phyloP scores from a whole-genome alignment of 2,797 vertebrate species.

The Rhinogobio ventralis region DNA sequence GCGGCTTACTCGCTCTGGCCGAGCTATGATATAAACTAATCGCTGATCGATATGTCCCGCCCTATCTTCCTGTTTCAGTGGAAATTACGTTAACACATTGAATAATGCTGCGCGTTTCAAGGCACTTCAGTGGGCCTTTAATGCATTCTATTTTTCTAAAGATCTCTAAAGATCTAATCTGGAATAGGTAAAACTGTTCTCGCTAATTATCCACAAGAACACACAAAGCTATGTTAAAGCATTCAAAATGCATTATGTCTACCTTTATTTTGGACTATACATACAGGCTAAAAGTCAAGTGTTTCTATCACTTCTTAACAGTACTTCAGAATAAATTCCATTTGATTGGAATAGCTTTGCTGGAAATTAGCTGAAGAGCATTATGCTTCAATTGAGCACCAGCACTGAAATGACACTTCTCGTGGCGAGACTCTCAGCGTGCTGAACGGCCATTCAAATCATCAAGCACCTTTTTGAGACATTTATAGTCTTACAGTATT shows the following conservation, averaged over 20 bases:
- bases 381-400: neutral
- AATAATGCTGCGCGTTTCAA: too few species aligned
- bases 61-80: too few species aligned
- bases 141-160: neutral
- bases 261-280: neutral
- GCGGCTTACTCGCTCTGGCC: too few species aligned
- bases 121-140: neutral
- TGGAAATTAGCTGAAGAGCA: conserved; percentile 2
- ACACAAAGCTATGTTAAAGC: neutral
- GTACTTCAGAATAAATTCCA: neutral
- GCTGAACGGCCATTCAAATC: conserved; percentile 22
- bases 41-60: too few species aligned
- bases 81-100: too few species aligned
- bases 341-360: neutral
- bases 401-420: neutral
- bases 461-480: conserved; percentile 43
- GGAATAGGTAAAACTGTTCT: neutral
- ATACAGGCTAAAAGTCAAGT: neutral
- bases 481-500: conserved; percentile 37
- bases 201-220: neutral
- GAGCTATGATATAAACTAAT: too few species aligned
- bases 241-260: neutral
- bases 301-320: neutral
- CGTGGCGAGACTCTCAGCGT: neutral
- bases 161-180: neutral